A percentile compares a stretch with the other conserved stretches of the same genome.
Conservation (phyloP, 2,113 vertebrate genomes). For the Hoplias malabaricus region DNA sequence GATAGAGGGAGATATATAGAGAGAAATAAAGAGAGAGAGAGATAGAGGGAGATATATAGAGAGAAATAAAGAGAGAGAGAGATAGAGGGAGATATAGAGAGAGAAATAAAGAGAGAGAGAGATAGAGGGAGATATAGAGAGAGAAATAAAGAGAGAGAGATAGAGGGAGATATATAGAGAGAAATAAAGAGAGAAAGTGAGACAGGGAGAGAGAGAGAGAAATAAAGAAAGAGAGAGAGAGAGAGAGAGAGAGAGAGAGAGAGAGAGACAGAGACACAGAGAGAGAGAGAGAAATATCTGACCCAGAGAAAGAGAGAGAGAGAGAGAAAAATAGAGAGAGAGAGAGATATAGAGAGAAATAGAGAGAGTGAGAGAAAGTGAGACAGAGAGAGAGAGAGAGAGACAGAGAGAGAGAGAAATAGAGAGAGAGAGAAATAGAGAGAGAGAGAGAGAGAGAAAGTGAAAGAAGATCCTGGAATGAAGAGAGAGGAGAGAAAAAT, state of each 20-base stretch:
- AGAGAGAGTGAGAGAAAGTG: neutral
- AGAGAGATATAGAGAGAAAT: neutral
- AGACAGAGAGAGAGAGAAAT: conserved; percentile 28
- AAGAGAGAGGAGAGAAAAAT: no score
- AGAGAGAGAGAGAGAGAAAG: conserved; percentile 56
- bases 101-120: neutral
- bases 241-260: neutral
- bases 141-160: neutral
- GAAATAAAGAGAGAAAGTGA: neutral
- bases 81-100: neutral
- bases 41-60: neutral
- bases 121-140: neutral
- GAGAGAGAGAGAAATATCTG: neutral
- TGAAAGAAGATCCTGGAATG: no score
- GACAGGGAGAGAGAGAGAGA: neutral
- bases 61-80: neutral
- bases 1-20: neutral
- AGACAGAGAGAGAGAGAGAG: neutral
- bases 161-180: neutral
- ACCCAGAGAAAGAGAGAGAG: neutral
- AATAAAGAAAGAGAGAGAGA: no score
- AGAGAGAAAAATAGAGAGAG: neutral
- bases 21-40: neutral
- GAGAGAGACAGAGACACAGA: neutral
- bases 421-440: conserved; percentile 59